These are phyloP conservation scores for Poeciliopsis gracilis DNA, from an alignment of 2,797 vertebrate species.

Conservation along the genomic window DNA sequence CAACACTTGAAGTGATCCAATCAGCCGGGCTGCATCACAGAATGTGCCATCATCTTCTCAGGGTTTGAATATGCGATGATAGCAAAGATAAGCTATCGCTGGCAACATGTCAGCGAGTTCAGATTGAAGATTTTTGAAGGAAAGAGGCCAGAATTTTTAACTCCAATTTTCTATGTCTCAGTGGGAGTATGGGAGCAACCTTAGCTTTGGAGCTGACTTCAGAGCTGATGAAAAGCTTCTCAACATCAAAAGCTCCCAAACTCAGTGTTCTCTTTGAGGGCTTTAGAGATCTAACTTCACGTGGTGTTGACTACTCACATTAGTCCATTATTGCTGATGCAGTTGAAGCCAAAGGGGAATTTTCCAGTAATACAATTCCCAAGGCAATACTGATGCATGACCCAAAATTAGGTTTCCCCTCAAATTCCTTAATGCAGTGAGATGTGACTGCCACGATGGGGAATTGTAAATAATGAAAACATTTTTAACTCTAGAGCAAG, in stretches of 20 bases:
- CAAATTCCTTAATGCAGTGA: neutral
- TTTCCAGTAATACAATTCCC: neutral
- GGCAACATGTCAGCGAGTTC: constrained; percentile 34
- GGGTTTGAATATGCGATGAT: constrained; percentile 45
- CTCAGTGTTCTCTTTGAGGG: constrained; percentile 14
- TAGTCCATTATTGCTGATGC: constrained; percentile 2
- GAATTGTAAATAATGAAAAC: constrained; percentile 2
- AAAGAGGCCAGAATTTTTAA: constrained; percentile 31
- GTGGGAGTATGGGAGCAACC: constrained; percentile 16
- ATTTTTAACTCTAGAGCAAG: neutral
- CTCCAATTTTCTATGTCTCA: constrained; percentile 29
- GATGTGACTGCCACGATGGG: neutral
- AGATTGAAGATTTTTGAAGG: constrained; percentile 31
- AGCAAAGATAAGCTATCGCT: constrained; percentile 33
- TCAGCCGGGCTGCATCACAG: constrained; percentile 35
- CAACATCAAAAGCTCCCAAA: constrained; percentile 32
- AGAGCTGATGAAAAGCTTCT: constrained; percentile 30
- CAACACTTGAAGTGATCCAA: constrained; percentile 42
- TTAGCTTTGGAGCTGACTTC: constrained; percentile 16
- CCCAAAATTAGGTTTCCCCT: neutral
- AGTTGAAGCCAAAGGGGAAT: neutral
- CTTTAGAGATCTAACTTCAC: neutral
- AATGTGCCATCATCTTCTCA: constrained; percentile 40
- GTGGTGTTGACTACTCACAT: neutral
- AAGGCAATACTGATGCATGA: neutral